Base-by-base conservation (phyloP, 2,888 invertebrate genomes). In the Sarcophaga caerulescens region DNA sequence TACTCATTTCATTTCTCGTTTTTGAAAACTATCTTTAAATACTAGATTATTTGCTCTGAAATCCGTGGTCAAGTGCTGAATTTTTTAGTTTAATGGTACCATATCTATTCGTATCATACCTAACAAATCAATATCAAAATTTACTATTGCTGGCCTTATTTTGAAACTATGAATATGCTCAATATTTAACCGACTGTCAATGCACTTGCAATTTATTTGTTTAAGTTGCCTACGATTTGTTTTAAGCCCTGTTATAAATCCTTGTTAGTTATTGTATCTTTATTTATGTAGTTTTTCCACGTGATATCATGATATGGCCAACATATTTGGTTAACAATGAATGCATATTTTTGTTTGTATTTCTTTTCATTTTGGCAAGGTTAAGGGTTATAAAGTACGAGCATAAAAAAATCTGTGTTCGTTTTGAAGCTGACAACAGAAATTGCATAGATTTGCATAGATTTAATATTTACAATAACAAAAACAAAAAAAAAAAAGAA, bases 291-390 rank as follows among this genome's bases (percentile, higher is more conserved):
- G 25, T 23, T 79, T 17, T 59, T 59, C 3, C 47, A 65, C 21
- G 63, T 79, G 74, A 35, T 25, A 75, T 75, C 74, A 84, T 65
- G 74, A 75, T 79, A 63, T 78, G 78, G 23, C 74, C 68, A 76
- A 65, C 21, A 78, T 78, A 44, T 68, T 78, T 81, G 59, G 69
- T 78, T 66, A 75, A 83, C 80, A 83, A 86, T 77, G 77, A 47
- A 77, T 59, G 1, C 10, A 23, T 25, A 66, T 62, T 21, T 71
- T 17, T 70, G 1, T 44, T 73, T 63, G n/a, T 59, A 45, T 47
- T 74, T 1, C 44, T 74, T 5, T 60, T 60, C 47, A n/a, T 77
- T 73, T 47, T 60, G 85, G 65, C 81, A 81, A 84, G 86, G 77
- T 84, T 75, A 81, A 78, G 70, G 83, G 80, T 84, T 78, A 66